phyloP scores from a whole-genome alignment of 2,888 invertebrate genomes.

The Rhodophaea formosa region DNA sequence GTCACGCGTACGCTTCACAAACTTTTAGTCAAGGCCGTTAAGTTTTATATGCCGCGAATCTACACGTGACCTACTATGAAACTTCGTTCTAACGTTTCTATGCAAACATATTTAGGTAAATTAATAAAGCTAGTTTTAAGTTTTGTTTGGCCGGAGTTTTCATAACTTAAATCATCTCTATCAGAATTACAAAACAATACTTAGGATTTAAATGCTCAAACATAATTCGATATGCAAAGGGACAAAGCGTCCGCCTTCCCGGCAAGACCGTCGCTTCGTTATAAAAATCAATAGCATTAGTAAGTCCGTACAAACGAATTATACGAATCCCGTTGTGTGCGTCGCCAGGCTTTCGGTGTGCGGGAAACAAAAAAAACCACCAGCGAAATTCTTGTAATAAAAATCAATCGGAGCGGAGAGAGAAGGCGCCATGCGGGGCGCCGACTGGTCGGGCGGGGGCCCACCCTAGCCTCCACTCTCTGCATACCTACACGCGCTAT shows the following conservation, averaged over 20 bases:
- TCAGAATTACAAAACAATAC: not conserved
- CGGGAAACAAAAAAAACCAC: conserved; percentile 76
- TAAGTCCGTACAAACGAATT: conserved; percentile 79
- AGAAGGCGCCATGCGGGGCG: conserved; percentile 76
- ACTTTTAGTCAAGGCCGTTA: conserved; percentile 7
- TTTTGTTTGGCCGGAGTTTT: not conserved
- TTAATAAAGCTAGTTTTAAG: no score
- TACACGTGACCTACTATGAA: not conserved
- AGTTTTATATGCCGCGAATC: not conserved
- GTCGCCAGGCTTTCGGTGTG: conserved; percentile 64
- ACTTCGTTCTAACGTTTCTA: not conserved
- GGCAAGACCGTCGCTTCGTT: conserved; percentile 63
- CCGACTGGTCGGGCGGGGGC: conserved; percentile 65
- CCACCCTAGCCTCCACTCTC: conserved; percentile 42
- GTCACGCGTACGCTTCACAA: conserved; percentile 1
- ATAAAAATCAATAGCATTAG: conserved; percentile 81
- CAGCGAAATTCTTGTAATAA: conserved; percentile 81
- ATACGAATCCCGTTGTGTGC: conserved; percentile 75
- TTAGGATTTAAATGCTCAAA: not conserved
- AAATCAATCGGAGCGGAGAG: conserved; percentile 81
- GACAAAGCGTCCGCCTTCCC: conserved; percentile 35
- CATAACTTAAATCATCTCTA: not conserved
- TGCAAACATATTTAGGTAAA: no score
- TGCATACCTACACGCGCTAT: conserved; percentile 59
- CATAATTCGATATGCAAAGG: conserved; percentile 24